Evolutionary conservation across 2,888 invertebrate species (phyloP).

Genomic region (Ophion costatus): DNA sequence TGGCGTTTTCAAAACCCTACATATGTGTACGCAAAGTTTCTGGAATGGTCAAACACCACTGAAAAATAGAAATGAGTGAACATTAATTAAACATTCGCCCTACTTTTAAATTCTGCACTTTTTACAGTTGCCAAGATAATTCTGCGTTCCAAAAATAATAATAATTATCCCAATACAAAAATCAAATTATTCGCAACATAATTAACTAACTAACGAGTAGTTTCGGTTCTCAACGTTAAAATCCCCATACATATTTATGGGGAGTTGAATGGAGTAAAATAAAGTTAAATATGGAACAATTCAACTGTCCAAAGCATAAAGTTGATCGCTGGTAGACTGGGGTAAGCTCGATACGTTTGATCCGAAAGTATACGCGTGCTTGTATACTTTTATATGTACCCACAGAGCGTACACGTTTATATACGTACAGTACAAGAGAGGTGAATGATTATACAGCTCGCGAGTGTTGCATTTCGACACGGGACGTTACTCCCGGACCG

Average conservation of each 20-base stretch:
- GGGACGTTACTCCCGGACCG: constrained; percentile 48
- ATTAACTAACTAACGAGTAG: no score
- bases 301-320: not conserved
- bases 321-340: not conserved
- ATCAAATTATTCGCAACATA: no score
- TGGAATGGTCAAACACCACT: no score
- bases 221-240: not conserved
- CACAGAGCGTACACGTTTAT: not conserved
- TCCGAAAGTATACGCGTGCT: not conserved
- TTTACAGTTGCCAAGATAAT: no score
- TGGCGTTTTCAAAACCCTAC: no score
- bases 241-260: not conserved
- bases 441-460: constrained; percentile 6
- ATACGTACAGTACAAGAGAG: not conserved
- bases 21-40: no score
- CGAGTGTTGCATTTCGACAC: constrained; percentile 45
- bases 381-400: not conserved
- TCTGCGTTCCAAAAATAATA: no score
- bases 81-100: no score
- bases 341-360: not conserved
- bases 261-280: not conserved
- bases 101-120: no score
- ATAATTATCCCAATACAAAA: no score
- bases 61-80: no score
- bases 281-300: not conserved